Conservation (phyloP, 2,113 vertebrate genomes). For the Clarias macrocephalus region DNA sequence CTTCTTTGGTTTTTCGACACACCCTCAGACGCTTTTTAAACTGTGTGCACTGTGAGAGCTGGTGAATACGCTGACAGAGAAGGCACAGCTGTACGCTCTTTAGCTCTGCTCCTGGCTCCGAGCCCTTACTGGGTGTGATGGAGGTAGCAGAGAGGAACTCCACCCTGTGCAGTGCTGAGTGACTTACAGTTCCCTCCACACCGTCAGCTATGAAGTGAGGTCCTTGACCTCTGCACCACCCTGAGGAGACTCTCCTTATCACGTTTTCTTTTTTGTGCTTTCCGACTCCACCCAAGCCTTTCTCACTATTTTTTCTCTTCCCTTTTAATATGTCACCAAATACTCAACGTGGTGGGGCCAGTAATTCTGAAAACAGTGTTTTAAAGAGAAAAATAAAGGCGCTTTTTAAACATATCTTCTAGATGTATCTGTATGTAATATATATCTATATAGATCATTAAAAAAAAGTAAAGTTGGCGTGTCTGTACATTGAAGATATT, state of each 20-base stretch:
- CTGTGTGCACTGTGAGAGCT: neutral
- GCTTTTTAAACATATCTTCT: too few species aligned
- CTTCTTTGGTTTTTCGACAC: neutral
- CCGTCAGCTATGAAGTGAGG: conserved; percentile 1
- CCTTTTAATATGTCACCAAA: neutral
- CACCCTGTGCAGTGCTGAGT: conserved; percentile 35
- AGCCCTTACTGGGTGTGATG: conserved; percentile 34
- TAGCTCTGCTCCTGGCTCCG: conserved; percentile 30
- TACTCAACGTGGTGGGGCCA: neutral
- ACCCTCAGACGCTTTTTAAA: neutral
- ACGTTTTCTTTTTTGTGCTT: neutral
- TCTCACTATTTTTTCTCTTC: neutral
- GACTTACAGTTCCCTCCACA: conserved; percentile 37
- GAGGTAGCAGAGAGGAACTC: conserved; percentile 46
- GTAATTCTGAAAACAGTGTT: neutral
- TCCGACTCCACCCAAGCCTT: neutral
- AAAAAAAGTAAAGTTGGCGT: too few species aligned
- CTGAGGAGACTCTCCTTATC: neutral
- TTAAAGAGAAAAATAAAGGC: neutral
- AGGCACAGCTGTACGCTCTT: neutral
- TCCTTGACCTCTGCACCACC: conserved; percentile 10
- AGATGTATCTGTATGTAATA: too few species aligned
- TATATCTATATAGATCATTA: too few species aligned
- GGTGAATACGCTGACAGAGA: neutral
- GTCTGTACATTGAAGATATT: too few species aligned